Percentiles rank a stretch among this genome's conserved stretches.
Conservation (phyloP, 2,888 invertebrate genomes). For the Pristionchus japonicus region DNA sequence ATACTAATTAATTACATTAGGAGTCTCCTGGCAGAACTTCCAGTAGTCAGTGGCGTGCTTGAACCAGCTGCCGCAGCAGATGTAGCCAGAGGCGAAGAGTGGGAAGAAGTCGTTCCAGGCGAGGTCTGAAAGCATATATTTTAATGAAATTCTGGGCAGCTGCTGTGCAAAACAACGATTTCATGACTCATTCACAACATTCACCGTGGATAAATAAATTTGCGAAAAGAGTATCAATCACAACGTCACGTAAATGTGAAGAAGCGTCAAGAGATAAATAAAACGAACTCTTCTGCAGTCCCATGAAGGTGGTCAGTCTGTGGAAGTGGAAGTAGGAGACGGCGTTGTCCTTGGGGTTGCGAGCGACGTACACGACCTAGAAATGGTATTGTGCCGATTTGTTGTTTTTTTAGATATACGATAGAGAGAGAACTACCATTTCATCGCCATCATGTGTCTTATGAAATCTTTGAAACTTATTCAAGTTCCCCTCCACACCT, state of each 20-base stretch:
- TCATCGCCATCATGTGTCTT: not conserved
- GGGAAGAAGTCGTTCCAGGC: constrained; percentile 76
- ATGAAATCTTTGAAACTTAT: not conserved
- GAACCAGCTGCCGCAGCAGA: constrained; percentile 77
- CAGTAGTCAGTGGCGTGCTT: constrained; percentile 77
- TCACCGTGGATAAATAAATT: too few relatives aligned
- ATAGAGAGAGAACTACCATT: not conserved
- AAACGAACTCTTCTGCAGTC: too few relatives aligned
- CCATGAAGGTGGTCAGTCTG: too few relatives aligned
- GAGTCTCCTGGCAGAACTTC: constrained; percentile 69
- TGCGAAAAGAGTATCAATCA: too few relatives aligned
- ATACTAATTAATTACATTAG: constrained; percentile 64
- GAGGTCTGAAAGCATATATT: constrained; percentile 65
- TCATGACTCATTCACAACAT: too few relatives aligned
- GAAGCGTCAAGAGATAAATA: too few relatives aligned
- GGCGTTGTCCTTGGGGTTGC: constrained; percentile 77
- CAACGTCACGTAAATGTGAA: too few relatives aligned
- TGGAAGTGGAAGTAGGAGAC: constrained; percentile 77
- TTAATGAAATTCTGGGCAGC: too few relatives aligned
- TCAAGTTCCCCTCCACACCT: too few relatives aligned
- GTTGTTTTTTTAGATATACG: not conserved
- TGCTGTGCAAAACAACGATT: too few relatives aligned
- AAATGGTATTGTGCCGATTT: too few relatives aligned
- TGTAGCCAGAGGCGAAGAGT: constrained; percentile 76
- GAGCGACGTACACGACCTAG: constrained; percentile 77